phyloP scores from a whole-genome alignment of 2,888 invertebrate species.

The Ceramica pisi region DNA sequence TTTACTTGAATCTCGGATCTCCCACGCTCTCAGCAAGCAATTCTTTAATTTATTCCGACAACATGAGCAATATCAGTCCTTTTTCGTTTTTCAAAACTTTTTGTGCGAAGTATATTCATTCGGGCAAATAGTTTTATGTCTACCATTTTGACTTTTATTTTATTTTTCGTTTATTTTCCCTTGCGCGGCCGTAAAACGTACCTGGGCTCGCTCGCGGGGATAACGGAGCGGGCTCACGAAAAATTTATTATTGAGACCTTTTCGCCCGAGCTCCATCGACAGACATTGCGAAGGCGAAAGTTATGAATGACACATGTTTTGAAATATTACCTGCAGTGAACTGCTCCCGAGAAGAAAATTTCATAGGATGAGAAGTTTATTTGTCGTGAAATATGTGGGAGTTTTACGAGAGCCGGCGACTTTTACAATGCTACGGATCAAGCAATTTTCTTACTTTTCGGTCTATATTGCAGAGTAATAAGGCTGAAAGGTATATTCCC shows the following conservation, averaged over 20 bases:
- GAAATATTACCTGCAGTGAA: slow-evolving; percentile 90
- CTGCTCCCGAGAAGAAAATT: slow-evolving; percentile 87
- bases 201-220: slow-evolving; percentile 89
- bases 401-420: slow-evolving; percentile 87
- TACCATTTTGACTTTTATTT: slow-evolving; percentile 90
- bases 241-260: slow-evolving; percentile 91
- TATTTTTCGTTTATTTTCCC: slow-evolving; percentile 91
- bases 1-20: slow-evolving; percentile 43
- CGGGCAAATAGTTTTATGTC: slow-evolving; percentile 89
- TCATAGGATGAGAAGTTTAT: slow-evolving; percentile 90
- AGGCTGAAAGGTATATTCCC: slow-evolving; percentile 80
- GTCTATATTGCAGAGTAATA: slow-evolving; percentile 83
- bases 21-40: slow-evolving; percentile 31
- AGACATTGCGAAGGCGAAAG: slow-evolving; percentile 91
- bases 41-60: slow-evolving; percentile 69
- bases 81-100: slow-evolving; percentile 82
- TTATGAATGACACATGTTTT: slow-evolving; percentile 91
- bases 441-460: slow-evolving; percentile 86
- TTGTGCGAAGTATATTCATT: slow-evolving; percentile 83
- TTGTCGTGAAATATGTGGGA: slow-evolving; percentile 90
- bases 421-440: slow-evolving; percentile 88
- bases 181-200: slow-evolving; percentile 90
- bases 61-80: slow-evolving; percentile 71
- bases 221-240: slow-evolving; percentile 89
- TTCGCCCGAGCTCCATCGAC: slow-evolving; percentile 89